These are phyloP conservation scores for Cylloceria caligata DNA, from an alignment of 2,888 invertebrate species.

Conservation along the genomic window DNA sequence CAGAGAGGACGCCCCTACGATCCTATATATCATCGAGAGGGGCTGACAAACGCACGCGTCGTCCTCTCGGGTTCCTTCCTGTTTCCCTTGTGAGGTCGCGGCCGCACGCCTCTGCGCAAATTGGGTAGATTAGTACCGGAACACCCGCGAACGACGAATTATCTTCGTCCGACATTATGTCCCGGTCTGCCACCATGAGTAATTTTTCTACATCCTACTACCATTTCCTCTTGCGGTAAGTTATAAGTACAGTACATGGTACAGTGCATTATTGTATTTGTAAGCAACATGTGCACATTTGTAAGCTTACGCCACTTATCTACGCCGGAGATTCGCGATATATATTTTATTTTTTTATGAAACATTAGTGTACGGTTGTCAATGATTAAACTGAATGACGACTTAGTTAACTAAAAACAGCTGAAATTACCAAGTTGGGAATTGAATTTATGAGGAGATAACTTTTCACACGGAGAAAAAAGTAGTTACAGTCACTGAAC, in stretches of 20 bases:
- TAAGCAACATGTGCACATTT: neutral
- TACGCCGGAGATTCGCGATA: too few relatives aligned
- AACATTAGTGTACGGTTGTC: too few relatives aligned
- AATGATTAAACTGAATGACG: too few relatives aligned
- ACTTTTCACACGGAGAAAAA: too few relatives aligned
- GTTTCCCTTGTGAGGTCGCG: slow-evolving; percentile 49
- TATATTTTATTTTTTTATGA: too few relatives aligned
- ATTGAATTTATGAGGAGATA: too few relatives aligned
- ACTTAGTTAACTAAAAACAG: too few relatives aligned
- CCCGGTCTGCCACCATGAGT: slow-evolving; percentile 1
- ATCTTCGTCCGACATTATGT: slow-evolving; percentile 33
- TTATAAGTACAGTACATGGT: neutral
- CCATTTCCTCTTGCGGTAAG: slow-evolving; percentile 2
- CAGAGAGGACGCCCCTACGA: slow-evolving; percentile 53
- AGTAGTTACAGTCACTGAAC: too few relatives aligned
- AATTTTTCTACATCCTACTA: slow-evolving; percentile 27
- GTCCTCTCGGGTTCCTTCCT: slow-evolving; percentile 62
- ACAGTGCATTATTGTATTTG: neutral
- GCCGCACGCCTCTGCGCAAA: slow-evolving; percentile 59
- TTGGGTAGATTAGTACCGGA: slow-evolving; percentile 67
- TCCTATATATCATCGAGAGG: slow-evolving; percentile 67
- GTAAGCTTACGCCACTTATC: too few relatives aligned
- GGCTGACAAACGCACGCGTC: slow-evolving; percentile 68
- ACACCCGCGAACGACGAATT: slow-evolving; percentile 44
- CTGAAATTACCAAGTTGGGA: too few relatives aligned